Percentiles rank a stretch among this genome's conserved stretches.
These are phyloP conservation scores for Ploceus nigricollis DNA, from an alignment of 2,113 vertebrate species.

Conservation along the genomic window DNA sequence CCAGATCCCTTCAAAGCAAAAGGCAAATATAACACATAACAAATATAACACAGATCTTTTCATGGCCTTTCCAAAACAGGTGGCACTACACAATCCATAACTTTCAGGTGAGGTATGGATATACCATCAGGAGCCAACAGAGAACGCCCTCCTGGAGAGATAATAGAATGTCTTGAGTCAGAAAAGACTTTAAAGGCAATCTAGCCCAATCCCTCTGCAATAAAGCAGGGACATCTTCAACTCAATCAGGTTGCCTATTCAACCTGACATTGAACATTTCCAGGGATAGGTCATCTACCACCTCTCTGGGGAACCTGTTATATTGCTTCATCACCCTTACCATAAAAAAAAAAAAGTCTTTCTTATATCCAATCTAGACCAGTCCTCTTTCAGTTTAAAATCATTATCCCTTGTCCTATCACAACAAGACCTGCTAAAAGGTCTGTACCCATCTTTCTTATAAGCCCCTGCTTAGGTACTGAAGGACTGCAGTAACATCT, in stretches of 20 bases:
- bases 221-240: neutral
- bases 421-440: neutral
- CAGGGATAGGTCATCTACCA: neutral
- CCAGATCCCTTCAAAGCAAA: neutral
- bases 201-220: neutral
- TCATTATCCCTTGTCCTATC: neutral
- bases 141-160: neutral
- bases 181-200: neutral
- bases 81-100: neutral
- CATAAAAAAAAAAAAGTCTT: neutral
- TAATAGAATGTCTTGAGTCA: neutral
- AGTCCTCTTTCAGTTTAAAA: neutral
- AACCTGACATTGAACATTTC: neutral
- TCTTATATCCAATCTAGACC: neutral
- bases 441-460: neutral
- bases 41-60: neutral
- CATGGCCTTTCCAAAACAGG: neutral
- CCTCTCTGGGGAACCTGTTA: neutral
- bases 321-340: neutral
- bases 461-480: neutral
- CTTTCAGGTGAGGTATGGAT: neutral
- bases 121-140: neutral
- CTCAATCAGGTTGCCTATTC: neutral
- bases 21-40: neutral
- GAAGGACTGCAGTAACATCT: neutral